These are phyloP conservation scores for Amia ocellicauda DNA, from an alignment of 2,113 vertebrate genomes.

Conservation along the genomic window DNA sequence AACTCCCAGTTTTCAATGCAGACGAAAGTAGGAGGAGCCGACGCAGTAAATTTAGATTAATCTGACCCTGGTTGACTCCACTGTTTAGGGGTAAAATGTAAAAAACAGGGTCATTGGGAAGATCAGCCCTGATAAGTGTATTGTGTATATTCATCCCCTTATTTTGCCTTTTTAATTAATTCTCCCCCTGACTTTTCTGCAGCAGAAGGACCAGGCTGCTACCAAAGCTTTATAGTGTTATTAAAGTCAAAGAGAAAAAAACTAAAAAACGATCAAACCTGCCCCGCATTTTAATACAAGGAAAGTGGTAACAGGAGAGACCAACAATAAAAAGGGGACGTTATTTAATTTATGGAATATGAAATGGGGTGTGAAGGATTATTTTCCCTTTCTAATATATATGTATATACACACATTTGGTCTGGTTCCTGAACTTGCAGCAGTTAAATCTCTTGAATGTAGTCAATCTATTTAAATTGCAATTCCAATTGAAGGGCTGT, in stretches of 20 bases:
- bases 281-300: slow-evolving; percentile 64
- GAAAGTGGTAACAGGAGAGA: slow-evolving; percentile 59
- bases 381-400: too few relatives aligned
- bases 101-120: slow-evolving; percentile 49
- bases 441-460: too few relatives aligned
- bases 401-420: too few relatives aligned
- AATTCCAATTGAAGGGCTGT: too few relatives aligned
- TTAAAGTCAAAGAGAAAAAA: slow-evolving; percentile 68
- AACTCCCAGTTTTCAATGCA: slow-evolving; percentile 25
- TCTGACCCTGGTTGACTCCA: slow-evolving; percentile 60
- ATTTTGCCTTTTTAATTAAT: slow-evolving; percentile 43
- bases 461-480: too few relatives aligned
- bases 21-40: background rate
- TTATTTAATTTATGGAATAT: slow-evolving; percentile 71
- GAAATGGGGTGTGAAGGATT: slow-evolving; percentile 45
- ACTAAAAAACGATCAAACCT: slow-evolving; percentile 63
- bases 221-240: slow-evolving; percentile 68
- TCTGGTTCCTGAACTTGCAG: too few relatives aligned
- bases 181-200: slow-evolving; percentile 23
- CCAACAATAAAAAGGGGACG: slow-evolving; percentile 64
- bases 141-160: slow-evolving; percentile 60
- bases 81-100: slow-evolving; percentile 58
- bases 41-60: slow-evolving; percentile 60
- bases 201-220: slow-evolving; percentile 21
- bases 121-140: slow-evolving; percentile 52